Conservation (phyloP, 2,888 invertebrate species). For the Tanaodytes sp. region DNA sequence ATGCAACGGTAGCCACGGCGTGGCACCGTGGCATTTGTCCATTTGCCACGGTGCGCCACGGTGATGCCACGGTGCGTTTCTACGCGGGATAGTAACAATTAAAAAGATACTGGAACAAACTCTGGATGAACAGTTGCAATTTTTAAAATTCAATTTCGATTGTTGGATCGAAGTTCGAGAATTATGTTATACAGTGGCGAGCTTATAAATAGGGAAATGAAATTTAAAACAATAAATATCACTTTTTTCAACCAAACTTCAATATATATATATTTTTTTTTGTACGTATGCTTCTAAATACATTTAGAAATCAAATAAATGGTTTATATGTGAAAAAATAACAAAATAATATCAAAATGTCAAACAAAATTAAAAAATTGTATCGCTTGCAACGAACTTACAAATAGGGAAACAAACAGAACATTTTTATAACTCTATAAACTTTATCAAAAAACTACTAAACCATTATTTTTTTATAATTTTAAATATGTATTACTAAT, state of each 20-base stretch:
- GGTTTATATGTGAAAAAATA: not conserved
- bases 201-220: slow-evolving; percentile 1
- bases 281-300: not conserved
- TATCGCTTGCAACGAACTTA: not conserved
- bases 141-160: too few species aligned
- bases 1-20: too few species aligned
- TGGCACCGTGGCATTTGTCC: too few species aligned
- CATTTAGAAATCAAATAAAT: not conserved
- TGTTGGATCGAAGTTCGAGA: too few species aligned
- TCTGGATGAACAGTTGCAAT: too few species aligned
- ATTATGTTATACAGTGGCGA: not conserved
- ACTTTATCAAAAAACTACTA: not conserved
- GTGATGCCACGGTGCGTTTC: too few species aligned
- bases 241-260: not conserved
- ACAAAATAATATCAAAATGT: not conserved
- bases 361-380: not conserved
- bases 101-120: too few species aligned
- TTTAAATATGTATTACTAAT: slow-evolving; percentile 19
- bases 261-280: not conserved
- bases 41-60: too few species aligned
- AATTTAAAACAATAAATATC: slow-evolving; percentile 2
- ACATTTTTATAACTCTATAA: not conserved
- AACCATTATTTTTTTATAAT: not conserved
- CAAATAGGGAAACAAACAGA: not conserved
- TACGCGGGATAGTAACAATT: too few species aligned